Evolutionary conservation across 2,113 vertebrate genomes (phyloP), one percentile per base, ranked within the genome.

Genomic region (Sturnira hondurensis): DNA sequence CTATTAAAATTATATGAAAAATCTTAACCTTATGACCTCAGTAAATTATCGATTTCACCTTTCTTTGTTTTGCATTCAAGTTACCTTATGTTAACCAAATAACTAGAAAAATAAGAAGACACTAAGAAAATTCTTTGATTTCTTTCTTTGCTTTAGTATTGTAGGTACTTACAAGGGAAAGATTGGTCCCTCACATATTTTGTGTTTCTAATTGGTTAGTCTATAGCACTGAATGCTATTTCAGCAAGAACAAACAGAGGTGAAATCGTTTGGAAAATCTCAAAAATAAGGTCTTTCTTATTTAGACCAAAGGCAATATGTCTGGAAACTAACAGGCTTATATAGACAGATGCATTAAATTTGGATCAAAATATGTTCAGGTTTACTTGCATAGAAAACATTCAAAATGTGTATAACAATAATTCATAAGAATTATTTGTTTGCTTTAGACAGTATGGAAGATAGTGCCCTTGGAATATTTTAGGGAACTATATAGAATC

Each of bases 401-500:
- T 88, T 95, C 36, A 83, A 91, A 76, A n/a, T 90, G 83, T 82
- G 16, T 19, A 76, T 93, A 78, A 80, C 41, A 96, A 93, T 84
- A 81, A 56, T 82, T 89, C 15, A 38, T 26, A 24, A 47, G n/a
- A 80, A 89, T 78, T 84, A 90, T 41, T 93, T 93, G n/a, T 61
- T 95, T 95, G 33, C 13, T 88, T 93, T 87, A 78, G 47, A 43
- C 10, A 73, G 4, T 63, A 63, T 54, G 15, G 12, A 92, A 90
- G n/a, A 74, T 19, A 68, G 33, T 61, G 9, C 13, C 33, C 36
- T 63, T 82, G 33, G 8, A 22, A 78, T 68, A 78, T 81, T 92
- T 91, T 63, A 92, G 36, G 83, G 4, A 81, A 54, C 41, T 93
- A 26, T 93, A 26, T 86, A 68, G 84, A 74, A 52, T 95, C 16